phyloP scores from a whole-genome alignment of 2,113 vertebrate species.

The Oryzias melastigma region DNA sequence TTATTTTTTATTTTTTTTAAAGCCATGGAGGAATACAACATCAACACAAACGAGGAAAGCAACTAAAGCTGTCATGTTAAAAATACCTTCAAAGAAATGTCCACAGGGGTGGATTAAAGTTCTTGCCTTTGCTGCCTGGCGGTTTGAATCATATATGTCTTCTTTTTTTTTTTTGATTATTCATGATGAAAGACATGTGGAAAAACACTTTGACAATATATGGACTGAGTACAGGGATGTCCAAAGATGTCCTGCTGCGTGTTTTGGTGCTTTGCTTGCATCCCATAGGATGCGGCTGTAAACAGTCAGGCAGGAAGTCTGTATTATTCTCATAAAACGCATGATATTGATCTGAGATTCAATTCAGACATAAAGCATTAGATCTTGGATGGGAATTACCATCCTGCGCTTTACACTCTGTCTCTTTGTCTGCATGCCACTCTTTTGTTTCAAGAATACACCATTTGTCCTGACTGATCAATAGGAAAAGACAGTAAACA shows the following conservation, averaged over 20 bases:
- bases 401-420: slow-evolving; percentile 6
- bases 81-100: background rate
- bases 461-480: slow-evolving; percentile 33
- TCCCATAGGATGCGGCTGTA: slow-evolving; percentile 15
- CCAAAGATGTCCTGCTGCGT: slow-evolving; percentile 4
- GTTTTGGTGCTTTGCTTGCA: slow-evolving; percentile 9
- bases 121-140: no score
- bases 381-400: slow-evolving; percentile 36
- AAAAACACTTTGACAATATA: background rate
- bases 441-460: slow-evolving; percentile 1
- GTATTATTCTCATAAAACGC: slow-evolving; percentile 35
- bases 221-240: slow-evolving; percentile 2
- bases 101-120: background rate
- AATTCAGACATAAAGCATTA: slow-evolving; percentile 40
- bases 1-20: background rate
- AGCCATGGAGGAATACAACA: background rate
- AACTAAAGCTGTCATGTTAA: background rate
- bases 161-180: background rate
- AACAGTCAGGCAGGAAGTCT: slow-evolving; percentile 18
- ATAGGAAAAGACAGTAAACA: slow-evolving; percentile 17
- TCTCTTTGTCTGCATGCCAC: slow-evolving; percentile 1
- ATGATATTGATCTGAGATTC: slow-evolving; percentile 43
- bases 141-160: background rate
- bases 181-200: background rate
- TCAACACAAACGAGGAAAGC: no score